These are phyloP conservation scores for Syrista parreyssii DNA, from an alignment of 2,888 invertebrate genomes.

Conservation along the genomic window DNA sequence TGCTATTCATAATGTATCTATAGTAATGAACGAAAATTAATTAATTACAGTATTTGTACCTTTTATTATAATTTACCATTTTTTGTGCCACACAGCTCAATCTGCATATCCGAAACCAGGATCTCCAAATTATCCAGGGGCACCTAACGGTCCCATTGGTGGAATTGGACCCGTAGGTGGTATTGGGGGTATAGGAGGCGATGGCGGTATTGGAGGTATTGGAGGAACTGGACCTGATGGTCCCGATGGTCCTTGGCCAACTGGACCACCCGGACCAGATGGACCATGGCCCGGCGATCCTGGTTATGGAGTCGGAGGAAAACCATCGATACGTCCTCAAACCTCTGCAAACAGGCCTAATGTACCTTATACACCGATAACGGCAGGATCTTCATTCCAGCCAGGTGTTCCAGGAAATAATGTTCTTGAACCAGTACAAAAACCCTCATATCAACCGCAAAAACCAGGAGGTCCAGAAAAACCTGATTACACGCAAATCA, in stretches of 20 bases:
- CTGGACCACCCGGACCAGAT: conserved; percentile 56
- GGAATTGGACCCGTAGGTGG: conserved; percentile 39
- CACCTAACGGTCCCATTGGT: conserved; percentile 34
- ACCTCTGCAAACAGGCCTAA: not conserved
- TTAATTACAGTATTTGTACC: no score
- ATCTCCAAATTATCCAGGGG: conserved; percentile 33
- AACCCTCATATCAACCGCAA: conserved; percentile 46
- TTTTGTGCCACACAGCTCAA: not conserved
- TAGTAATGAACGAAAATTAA: no score
- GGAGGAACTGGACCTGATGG: conserved; percentile 48
- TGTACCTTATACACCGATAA: conserved; percentile 22
- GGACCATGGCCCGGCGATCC: conserved; percentile 62
- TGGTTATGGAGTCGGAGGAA: conserved; percentile 42
- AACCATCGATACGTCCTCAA: conserved; percentile 1
- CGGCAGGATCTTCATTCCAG: conserved; percentile 18
- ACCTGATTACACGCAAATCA: conserved; percentile 1
- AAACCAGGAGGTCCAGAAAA: conserved; percentile 47
- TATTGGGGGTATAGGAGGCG: conserved; percentile 36
- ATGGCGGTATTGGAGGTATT: conserved; percentile 47
- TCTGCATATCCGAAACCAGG: conserved; percentile 21
- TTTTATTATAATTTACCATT: no score
- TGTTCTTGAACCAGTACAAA: not conserved
- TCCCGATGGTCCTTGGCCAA: conserved; percentile 52
- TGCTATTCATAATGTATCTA: no score
- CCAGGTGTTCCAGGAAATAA: conserved; percentile 12